phyloP scores from a whole-genome alignment of 2,797 vertebrate species.

The Acanthurus leucopareius region DNA sequence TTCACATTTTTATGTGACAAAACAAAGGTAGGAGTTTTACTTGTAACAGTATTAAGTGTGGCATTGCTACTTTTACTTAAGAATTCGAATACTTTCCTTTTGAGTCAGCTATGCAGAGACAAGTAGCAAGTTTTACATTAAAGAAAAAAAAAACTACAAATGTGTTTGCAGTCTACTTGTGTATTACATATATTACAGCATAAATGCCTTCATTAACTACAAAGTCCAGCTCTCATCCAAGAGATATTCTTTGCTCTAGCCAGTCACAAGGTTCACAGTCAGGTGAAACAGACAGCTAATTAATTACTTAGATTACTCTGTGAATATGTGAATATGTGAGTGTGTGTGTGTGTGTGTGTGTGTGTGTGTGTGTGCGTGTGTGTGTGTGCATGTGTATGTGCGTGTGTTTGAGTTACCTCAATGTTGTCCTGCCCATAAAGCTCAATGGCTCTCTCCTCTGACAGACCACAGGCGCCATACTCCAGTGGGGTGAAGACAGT shows the following conservation, averaged over 20 bases:
- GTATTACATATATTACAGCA: neutral
- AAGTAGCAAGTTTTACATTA: neutral
- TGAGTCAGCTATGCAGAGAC: too few relatives aligned
- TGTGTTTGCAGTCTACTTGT: neutral
- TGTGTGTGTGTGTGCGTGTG: neutral
- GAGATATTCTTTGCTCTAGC: too few relatives aligned
- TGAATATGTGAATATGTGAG: too few relatives aligned
- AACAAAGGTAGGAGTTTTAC: neutral
- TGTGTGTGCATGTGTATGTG: neutral
- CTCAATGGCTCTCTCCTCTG: slow-evolving; percentile 91
- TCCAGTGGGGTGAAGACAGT: slow-evolving; percentile 98
- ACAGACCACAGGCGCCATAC: slow-evolving; percentile 93
- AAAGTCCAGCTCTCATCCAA: neutral
- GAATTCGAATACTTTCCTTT: neutral
- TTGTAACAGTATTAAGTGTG: neutral
- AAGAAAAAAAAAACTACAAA: neutral
- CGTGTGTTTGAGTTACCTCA: slow-evolving; percentile 82
- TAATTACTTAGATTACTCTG: slow-evolving; percentile 22
- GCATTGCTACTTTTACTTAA: neutral
- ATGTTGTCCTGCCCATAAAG: slow-evolving; percentile 88
- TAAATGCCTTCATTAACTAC: neutral
- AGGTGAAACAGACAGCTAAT: neutral
- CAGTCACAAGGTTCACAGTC: neutral
- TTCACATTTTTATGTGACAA: neutral
- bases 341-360: neutral